Percentiles rank a stretch among this genome's conserved stretches.
Evolutionary conservation across 2,888 invertebrate genomes (phyloP).

Genomic region (Sphaerophoria rueppellii): DNA sequence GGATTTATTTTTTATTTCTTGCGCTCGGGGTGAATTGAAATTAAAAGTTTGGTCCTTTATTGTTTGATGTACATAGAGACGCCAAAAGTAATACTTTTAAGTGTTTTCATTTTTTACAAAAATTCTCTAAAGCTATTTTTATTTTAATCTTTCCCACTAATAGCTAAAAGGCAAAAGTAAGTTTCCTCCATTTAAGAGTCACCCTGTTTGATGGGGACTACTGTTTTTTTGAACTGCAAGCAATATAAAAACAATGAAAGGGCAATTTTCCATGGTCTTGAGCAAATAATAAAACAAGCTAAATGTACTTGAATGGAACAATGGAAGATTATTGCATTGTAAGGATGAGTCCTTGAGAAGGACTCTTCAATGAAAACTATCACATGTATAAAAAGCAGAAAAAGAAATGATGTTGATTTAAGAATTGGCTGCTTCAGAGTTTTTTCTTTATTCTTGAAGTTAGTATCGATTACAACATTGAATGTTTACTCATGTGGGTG

Average conservation of each 20-base stretch:
- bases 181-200: neutral
- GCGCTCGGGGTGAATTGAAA: too few relatives aligned
- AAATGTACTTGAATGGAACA: slow-evolving; percentile 7
- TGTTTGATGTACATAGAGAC: too few relatives aligned
- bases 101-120: too few relatives aligned
- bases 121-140: too few relatives aligned
- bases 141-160: too few relatives aligned
- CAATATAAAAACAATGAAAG: neutral
- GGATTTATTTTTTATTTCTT: too few relatives aligned
- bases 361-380: neutral
- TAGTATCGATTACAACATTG: too few relatives aligned
- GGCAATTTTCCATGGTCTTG: slow-evolving; percentile 1
- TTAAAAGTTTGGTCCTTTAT: too few relatives aligned
- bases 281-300: neutral
- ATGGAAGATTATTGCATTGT: slow-evolving; percentile 9
- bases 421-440: neutral
- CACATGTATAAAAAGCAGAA: neutral
- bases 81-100: too few relatives aligned
- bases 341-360: slow-evolving; percentile 7
- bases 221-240: neutral
- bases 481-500: too few relatives aligned
- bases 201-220: neutral
- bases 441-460: too few relatives aligned
- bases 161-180: too few relatives aligned
- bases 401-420: neutral